phyloP scores from a whole-genome alignment of 2,797 vertebrate species.

The Oceanodroma leucorhoa region DNA sequence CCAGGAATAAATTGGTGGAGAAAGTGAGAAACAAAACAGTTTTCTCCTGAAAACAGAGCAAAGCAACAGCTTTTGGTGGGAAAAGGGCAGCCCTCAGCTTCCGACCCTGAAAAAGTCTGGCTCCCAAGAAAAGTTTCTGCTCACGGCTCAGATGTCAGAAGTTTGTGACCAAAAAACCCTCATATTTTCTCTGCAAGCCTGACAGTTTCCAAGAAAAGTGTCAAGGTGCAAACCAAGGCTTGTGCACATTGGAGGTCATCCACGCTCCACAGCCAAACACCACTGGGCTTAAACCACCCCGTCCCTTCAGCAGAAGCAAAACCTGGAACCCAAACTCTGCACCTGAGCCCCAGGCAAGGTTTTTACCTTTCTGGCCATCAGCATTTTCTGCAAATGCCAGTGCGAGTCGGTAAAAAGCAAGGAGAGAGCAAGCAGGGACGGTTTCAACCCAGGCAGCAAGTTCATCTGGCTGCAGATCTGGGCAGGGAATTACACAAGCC shows the following conservation, averaged over 20 bases:
- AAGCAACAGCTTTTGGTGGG: background rate
- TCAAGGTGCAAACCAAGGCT: background rate
- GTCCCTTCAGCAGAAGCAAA: background rate
- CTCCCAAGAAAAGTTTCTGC: background rate
- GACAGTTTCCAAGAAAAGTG: background rate
- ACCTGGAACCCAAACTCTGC: background rate
- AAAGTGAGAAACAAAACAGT: background rate
- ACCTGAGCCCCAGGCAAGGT: background rate
- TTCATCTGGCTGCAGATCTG: background rate
- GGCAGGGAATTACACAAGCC: background rate
- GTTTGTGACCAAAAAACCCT: background rate
- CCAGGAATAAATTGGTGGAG: background rate
- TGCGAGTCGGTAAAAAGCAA: rapidly evolving
- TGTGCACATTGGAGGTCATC: background rate
- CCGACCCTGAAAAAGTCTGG: rapidly evolving
- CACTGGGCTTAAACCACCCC: background rate
- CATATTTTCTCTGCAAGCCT: background rate
- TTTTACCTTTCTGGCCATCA: background rate
- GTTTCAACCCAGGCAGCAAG: background rate
- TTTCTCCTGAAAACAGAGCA: background rate
- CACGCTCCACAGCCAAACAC: background rate
- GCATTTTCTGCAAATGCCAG: background rate
- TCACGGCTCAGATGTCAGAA: background rate
- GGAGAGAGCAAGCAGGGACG: background rate
- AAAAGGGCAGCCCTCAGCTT: background rate